These are phyloP conservation scores for Colaptes auratus DNA, from an alignment of 2,113 vertebrate genomes.

Conservation along the genomic window DNA sequence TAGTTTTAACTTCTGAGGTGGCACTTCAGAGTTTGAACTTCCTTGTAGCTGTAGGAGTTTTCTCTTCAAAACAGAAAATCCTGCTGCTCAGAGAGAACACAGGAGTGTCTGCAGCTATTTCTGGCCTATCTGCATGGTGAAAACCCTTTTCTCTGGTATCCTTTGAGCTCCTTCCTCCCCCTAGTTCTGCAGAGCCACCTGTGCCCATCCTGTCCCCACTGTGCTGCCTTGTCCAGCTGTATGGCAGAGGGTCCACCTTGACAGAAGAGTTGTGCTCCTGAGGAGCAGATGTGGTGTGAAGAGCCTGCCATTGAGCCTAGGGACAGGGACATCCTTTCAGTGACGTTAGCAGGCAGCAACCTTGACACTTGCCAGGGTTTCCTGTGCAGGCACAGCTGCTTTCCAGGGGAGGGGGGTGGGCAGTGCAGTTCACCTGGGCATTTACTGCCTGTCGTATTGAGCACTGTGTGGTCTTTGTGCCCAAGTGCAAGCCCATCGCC, in stretches of 20 bases:
- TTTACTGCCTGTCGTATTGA: not conserved
- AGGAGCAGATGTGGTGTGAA: not conserved
- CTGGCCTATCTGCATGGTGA: not conserved
- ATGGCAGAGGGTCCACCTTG: not conserved
- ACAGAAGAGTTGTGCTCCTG: not conserved
- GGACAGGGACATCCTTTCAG: not conserved
- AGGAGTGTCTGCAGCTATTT: not conserved
- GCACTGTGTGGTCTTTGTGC: not conserved
- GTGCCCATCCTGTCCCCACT: not conserved
- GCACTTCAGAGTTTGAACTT: not conserved
- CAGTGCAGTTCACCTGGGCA: not conserved
- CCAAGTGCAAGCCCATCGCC: not conserved
- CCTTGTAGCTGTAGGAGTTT: not conserved
- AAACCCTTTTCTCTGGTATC: not conserved
- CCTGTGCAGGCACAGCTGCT: not conserved
- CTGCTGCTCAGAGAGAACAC: not conserved
- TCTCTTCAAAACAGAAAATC: not conserved
- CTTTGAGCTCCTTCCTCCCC: not conserved
- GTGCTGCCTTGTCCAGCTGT: not conserved
- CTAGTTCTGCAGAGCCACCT: not conserved
- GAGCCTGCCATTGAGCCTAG: not conserved
- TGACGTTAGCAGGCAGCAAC: not conserved
- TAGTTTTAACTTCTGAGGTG: not conserved
- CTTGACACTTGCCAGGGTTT: not conserved
- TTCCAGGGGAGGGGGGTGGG: not conserved